Conservation (phyloP, 2,797 vertebrate species). For the Pempheris klunzingeri region DNA sequence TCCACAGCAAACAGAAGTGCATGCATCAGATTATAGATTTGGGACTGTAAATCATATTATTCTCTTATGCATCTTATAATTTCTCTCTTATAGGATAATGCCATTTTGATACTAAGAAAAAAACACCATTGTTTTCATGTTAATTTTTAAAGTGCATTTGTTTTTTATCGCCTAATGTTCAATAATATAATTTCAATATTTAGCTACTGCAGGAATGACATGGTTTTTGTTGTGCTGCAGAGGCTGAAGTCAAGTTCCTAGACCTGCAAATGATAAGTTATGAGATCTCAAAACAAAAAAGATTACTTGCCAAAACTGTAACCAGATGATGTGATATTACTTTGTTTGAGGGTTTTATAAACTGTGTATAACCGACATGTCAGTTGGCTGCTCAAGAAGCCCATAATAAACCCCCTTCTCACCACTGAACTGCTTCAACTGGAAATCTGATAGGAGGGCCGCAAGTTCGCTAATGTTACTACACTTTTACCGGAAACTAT, state of each 20-base stretch:
- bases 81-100: too few relatives aligned
- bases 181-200: too few relatives aligned
- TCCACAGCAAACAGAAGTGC: neutral
- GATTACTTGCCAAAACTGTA: rapidly evolving
- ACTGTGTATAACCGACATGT: neutral
- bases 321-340: neutral
- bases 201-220: neutral
- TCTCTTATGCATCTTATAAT: too few relatives aligned
- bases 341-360: neutral
- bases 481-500: neutral
- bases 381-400: conserved; percentile 1
- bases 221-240: neutral
- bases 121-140: too few relatives aligned
- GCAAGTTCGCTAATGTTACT: neutral
- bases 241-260: neutral
- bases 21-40: conserved; percentile 9
- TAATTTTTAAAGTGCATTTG: too few relatives aligned
- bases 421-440: conserved; percentile 67
- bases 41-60: neutral
- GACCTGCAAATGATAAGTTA: neutral
- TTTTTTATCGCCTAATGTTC: too few relatives aligned
- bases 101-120: neutral
- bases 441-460: conserved; percentile 79
- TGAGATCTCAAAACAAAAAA: too few relatives aligned
- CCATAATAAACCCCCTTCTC: conserved; percentile 50